Evolutionary conservation across 2,888 invertebrate genomes (phyloP).

Genomic region (Hylaea fasciaria): DNA sequence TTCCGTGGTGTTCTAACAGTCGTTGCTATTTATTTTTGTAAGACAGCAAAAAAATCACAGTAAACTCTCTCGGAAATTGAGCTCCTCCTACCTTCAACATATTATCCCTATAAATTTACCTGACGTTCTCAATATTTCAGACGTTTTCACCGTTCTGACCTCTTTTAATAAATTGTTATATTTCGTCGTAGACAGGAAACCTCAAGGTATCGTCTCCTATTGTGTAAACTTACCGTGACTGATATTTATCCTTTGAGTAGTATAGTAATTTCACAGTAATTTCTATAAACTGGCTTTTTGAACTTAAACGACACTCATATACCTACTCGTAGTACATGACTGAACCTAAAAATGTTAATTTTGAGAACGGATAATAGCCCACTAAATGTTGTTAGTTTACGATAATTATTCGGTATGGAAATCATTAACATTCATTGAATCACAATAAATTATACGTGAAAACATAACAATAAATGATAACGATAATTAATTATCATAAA

Average conservation of each 20-base stretch:
- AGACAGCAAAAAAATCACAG: conserved; percentile 73
- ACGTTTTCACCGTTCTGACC: conserved; percentile 77
- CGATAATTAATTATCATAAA: no score
- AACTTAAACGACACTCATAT: no score
- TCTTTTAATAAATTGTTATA: conserved; percentile 75
- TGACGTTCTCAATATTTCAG: conserved; percentile 81
- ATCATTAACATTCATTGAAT: no score
- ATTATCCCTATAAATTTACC: conserved; percentile 83
- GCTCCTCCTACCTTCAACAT: conserved; percentile 73
- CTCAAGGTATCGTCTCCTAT: conserved; percentile 29
- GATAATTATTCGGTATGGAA: no score
- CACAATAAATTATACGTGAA: no score
- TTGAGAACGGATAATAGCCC: no score
- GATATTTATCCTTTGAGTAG: neutral
- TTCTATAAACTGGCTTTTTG: no score
- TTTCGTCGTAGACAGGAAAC: conserved; percentile 53
- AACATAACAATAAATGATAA: no score
- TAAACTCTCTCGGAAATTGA: conserved; percentile 73
- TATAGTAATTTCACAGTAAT: no score
- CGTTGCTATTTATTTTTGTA: conserved; percentile 58
- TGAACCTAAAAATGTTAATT: no score
- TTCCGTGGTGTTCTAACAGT: conserved; percentile 50
- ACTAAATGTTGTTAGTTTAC: no score
- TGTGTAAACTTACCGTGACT: conserved; percentile 6
- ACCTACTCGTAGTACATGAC: no score